phyloP scores from a whole-genome alignment of 2,113 vertebrate genomes.

The Scytalopus superciliaris region DNA sequence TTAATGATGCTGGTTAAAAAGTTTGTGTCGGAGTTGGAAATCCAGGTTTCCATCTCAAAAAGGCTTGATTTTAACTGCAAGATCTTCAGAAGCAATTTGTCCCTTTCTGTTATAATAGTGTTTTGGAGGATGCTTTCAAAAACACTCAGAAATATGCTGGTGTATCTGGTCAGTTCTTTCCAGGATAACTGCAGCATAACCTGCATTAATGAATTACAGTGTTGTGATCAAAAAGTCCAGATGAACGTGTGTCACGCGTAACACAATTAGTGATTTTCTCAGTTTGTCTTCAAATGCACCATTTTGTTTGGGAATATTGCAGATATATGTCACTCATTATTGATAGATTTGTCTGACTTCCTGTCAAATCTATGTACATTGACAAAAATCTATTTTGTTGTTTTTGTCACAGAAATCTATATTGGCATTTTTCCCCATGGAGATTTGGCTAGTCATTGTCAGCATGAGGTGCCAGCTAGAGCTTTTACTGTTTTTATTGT shows the following conservation, averaged over 20 bases:
- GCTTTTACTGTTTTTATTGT: constrained; percentile 81
- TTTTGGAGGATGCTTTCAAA: not conserved
- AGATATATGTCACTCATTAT: constrained; percentile 76
- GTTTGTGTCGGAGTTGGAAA: not conserved
- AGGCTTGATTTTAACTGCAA: not conserved
- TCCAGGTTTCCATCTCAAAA: not conserved
- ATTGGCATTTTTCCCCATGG: constrained; percentile 79
- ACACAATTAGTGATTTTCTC: constrained; percentile 74
- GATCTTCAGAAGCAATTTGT: not conserved
- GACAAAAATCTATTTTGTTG: constrained; percentile 84
- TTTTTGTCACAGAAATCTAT: constrained; percentile 82
- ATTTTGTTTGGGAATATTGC: constrained; percentile 74
- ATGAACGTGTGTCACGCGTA: constrained; percentile 44
- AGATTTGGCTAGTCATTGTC: constrained; percentile 81
- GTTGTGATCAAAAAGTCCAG: constrained; percentile 55
- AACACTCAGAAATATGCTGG: not conserved
- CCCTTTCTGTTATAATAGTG: not conserved
- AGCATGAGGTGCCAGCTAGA: constrained; percentile 79
- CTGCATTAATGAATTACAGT: constrained; percentile 49
- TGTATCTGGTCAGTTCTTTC: not conserved
- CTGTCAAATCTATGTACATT: constrained; percentile 82
- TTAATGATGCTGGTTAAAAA: not conserved
- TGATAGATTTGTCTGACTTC: constrained; percentile 81
- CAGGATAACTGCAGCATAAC: constrained; percentile 18
- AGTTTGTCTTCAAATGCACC: constrained; percentile 73